Conservation (phyloP, 1,140 invertebrate genomes). For the Phocides pigmalion region DNA sequence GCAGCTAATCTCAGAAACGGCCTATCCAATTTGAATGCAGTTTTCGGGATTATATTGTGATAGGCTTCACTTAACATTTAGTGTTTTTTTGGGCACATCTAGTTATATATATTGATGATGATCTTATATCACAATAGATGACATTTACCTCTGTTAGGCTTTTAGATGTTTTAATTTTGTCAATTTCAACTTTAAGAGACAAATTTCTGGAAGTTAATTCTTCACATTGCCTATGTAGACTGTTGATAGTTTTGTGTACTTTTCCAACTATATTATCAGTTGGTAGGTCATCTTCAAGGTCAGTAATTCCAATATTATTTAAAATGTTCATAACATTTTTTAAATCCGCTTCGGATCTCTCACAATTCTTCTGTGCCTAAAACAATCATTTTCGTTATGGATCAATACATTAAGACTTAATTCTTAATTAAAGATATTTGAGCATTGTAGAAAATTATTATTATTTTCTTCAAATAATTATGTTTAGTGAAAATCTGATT, state of each 20-base stretch:
- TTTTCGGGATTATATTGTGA: too few relatives aligned
- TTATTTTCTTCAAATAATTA: too few relatives aligned
- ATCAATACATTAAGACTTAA: too few relatives aligned
- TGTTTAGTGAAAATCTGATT: too few relatives aligned
- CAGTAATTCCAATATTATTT: constrained; percentile 59
- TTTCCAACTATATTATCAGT: constrained; percentile 58
- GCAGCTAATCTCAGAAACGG: too few relatives aligned
- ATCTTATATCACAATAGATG: too few relatives aligned
- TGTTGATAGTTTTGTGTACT: constrained; percentile 61
- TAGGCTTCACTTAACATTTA: too few relatives aligned
- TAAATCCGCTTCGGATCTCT: constrained; percentile 60
- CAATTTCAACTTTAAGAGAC: constrained; percentile 66
- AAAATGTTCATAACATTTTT: constrained; percentile 70
- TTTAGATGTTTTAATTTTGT: constrained; percentile 59
- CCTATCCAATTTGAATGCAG: too few relatives aligned
- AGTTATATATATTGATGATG: too few relatives aligned
- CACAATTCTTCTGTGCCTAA: constrained; percentile 61
- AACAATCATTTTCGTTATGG: background rate
- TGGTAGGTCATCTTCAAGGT: constrained; percentile 51
- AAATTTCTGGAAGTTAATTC: constrained; percentile 68
- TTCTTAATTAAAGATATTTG: too few relatives aligned
- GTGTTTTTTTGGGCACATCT: too few relatives aligned
- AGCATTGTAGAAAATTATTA: too few relatives aligned
- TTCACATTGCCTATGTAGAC: constrained; percentile 66
- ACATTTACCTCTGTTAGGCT: constrained; percentile 55